A percentile compares a stretch with the other conserved stretches of the same genome.
Conservation (phyloP, 2,888 invertebrate species). For the Eupithecia inturbata region DNA sequence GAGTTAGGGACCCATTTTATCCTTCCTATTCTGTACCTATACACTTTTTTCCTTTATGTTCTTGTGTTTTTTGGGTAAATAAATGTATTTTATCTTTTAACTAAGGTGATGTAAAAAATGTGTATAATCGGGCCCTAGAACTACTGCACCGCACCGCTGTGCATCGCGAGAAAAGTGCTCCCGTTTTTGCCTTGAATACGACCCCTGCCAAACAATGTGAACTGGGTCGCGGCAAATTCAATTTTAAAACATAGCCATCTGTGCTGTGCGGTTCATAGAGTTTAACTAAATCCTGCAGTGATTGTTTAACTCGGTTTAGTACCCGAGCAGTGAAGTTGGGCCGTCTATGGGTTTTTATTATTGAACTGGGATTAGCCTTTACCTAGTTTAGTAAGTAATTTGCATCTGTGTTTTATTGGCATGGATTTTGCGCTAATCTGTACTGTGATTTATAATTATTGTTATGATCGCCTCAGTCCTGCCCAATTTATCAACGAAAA, state of each 20-base stretch:
- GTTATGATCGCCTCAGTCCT: neutral
- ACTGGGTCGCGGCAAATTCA: conserved; percentile 63
- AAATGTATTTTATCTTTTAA: too few species aligned
- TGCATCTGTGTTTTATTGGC: neutral
- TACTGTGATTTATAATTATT: neutral
- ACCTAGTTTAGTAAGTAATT: neutral
- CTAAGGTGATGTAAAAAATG: neutral
- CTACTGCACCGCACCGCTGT: too few species aligned
- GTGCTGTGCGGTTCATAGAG: conserved; percentile 40
- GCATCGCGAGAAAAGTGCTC: neutral
- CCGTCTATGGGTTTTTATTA: neutral
- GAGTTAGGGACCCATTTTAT: too few species aligned
- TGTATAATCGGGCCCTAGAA: neutral
- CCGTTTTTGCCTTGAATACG: conserved; percentile 13
- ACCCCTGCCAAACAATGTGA: conserved; percentile 57
- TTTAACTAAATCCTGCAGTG: conserved; percentile 31
- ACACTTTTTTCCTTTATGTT: too few species aligned
- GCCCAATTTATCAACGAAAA: too few species aligned
- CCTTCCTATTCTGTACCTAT: too few species aligned
- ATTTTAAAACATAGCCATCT: conserved; percentile 57
- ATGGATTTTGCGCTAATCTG: neutral
- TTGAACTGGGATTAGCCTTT: neutral
- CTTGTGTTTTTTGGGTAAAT: too few species aligned
- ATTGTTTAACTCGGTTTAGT: conserved; percentile 28
- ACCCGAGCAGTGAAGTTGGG: conserved; percentile 1